Percentiles rank a stretch among this genome's conserved stretches.
Conservation (phyloP, 2,797 vertebrate species). For the Sebastes steindachneri region DNA sequence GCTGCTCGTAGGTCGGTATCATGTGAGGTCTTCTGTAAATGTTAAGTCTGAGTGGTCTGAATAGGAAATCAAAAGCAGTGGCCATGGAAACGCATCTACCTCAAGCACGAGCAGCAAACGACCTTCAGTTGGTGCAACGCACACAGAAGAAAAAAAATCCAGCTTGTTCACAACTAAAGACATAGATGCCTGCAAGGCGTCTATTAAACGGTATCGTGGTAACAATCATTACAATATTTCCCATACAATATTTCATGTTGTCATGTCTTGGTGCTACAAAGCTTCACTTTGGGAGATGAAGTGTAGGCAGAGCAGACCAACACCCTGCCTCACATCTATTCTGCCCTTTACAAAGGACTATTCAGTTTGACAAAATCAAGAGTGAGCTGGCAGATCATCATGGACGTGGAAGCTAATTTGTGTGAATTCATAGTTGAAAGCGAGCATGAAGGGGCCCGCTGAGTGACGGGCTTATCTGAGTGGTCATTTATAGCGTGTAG, state of each 20-base stretch:
- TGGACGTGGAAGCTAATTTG: neutral
- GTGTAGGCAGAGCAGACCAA: neutral
- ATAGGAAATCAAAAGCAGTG: neutral
- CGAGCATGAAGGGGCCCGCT: neutral
- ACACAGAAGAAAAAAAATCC: neutral
- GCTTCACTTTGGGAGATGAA: neutral
- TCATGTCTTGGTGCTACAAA: neutral
- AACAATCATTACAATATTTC: neutral
- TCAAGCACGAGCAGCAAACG: neutral
- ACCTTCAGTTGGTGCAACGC: neutral
- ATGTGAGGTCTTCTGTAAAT: neutral
- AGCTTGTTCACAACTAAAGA: neutral
- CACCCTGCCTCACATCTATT: neutral
- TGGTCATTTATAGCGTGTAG: neutral
- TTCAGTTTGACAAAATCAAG: neutral
- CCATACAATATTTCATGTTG: neutral
- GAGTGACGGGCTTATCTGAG: neutral
- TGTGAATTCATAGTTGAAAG: neutral
- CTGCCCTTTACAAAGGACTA: neutral
- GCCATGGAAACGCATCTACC: conserved; percentile 20
- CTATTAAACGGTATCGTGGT: neutral
- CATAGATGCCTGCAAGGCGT: neutral
- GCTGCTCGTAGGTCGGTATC: fast-evolving
- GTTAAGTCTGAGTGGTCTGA: neutral
- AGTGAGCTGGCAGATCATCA: neutral